Evolutionary conservation across 2,113 vertebrate genomes (phyloP).

Genomic region (Setophaga kirtlandii): DNA sequence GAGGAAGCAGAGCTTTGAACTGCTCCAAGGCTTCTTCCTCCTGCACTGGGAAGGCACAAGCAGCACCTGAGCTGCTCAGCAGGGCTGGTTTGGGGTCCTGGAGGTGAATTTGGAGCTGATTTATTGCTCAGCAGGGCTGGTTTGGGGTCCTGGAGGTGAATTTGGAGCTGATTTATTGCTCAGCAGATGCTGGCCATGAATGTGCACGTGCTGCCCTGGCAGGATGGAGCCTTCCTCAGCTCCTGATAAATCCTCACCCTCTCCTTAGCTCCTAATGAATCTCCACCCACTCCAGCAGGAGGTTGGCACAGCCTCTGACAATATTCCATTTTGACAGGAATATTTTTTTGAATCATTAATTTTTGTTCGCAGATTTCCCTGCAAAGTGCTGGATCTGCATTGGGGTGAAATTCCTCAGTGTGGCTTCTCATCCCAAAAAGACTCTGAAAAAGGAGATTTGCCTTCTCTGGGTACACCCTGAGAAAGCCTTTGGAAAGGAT

Average conservation of each 20-base stretch:
- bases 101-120: not conserved
- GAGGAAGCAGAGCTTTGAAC: not conserved
- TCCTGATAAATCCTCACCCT: not conserved
- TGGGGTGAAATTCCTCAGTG: not conserved
- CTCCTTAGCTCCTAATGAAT: not conserved
- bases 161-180: not conserved
- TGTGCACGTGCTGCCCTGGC: not conserved
- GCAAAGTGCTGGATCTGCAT: not conserved
- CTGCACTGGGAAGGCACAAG: fast-evolving
- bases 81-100: not conserved
- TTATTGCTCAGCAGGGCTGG: not conserved
- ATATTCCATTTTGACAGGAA: not conserved
- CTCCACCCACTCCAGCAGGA: not conserved
- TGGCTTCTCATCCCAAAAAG: not conserved
- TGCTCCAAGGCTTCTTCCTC: not conserved
- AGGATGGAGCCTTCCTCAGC: not conserved
- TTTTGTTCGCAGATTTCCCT: not conserved
- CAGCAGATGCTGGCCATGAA: not conserved
- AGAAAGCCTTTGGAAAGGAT: not conserved
- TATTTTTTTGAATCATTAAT: not conserved
- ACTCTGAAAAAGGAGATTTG: not conserved
- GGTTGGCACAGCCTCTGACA: not conserved
- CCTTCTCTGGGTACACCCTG: not conserved
- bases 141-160: not conserved
- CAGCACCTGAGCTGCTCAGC: not conserved